phyloP scores from a whole-genome alignment of 2,888 invertebrate species.

The Chloroclystis v-ata region DNA sequence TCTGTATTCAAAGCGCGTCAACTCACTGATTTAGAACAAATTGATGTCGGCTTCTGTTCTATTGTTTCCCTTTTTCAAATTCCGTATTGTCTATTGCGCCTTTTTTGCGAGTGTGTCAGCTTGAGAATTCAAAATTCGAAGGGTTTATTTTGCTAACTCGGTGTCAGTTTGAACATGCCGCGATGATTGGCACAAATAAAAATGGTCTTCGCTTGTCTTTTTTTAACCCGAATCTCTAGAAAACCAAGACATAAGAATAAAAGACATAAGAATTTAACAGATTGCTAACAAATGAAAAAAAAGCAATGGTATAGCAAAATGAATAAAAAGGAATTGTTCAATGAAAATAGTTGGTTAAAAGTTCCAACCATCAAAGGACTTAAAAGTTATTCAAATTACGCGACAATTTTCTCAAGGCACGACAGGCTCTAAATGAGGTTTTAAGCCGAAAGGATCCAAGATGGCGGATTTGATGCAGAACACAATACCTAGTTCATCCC shows the following conservation, averaged over 20 bases:
- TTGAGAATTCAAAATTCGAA: too few species aligned
- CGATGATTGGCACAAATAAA: too few species aligned
- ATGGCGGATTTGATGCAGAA: constrained; percentile 60
- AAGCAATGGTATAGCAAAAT: too few species aligned
- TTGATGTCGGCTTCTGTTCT: constrained; percentile 19
- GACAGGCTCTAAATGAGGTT: constrained; percentile 70
- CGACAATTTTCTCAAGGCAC: constrained; percentile 68
- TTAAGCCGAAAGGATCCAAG: constrained; percentile 48
- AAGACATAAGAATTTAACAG: too few species aligned
- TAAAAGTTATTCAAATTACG: constrained; percentile 72
- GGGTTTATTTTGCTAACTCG: too few species aligned
- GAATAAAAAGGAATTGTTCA: too few species aligned
- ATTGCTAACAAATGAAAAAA: too few species aligned
- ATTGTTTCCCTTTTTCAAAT: constrained; percentile 14
- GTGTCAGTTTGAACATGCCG: too few species aligned
- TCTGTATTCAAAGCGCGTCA: constrained; percentile 35
- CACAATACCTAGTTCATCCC: constrained; percentile 60
- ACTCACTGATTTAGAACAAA: constrained; percentile 33
- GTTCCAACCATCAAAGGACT: constrained; percentile 29
- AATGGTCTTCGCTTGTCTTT: too few species aligned
- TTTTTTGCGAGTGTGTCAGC: background rate
- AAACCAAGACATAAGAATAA: too few species aligned
- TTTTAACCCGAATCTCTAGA: too few species aligned
- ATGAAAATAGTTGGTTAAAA: too few species aligned
- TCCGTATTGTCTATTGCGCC: constrained; percentile 3